Base-by-base conservation (phyloP, 2,888 invertebrate species). In the Nomada ruficornis region DNA sequence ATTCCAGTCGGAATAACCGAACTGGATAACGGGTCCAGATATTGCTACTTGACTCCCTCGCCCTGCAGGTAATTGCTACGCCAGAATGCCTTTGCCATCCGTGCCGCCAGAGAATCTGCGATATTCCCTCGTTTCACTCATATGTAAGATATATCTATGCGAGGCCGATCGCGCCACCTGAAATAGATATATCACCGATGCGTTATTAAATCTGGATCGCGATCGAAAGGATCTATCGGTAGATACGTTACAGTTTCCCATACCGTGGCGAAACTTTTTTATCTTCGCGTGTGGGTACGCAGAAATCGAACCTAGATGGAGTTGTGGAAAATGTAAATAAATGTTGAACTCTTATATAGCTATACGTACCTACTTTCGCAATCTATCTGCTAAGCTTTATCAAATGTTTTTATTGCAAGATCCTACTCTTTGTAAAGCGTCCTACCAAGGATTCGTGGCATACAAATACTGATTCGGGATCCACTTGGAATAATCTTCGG, bases 21-120 rank as follows among this genome's bases (percentile, higher is more conserved):
- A 82, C 87, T 84, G 88, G 83, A 88, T 88, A 86, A 88, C 88
- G 84, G 89, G 88, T 86, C 88, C 90, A 89, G 91, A 93, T 93
- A 93, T 93, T 93, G 93, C 93, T 92, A 93, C 93, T 92, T 89
- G 90, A 93, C 89, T 89, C 90, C 87, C 88, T 85, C 86, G 83
- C 71, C 80, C 81, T 84, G 82, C 65, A 84, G 85, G 86, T 88
- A 88, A 88, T 88, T 88, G 88, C 88, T 74, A 76, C 72, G 83
- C 76, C 70, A 80, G 87, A 80, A 87, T 88, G 82, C 88, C 88
- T 88, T 85, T 84, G 82, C 82, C 81, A 77, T 84, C 52, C 70
- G 80, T 64, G 57, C 80, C 82, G 70, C 59, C 64, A 65, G 77
- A 73, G 77, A 82, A 87, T 82, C 84, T 62, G 82, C 84, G 85